A percentile compares a stretch with the other conserved stretches of the same genome.
Conservation (phyloP, 2,797 vertebrate species). For the Amazona ochrocephala region DNA sequence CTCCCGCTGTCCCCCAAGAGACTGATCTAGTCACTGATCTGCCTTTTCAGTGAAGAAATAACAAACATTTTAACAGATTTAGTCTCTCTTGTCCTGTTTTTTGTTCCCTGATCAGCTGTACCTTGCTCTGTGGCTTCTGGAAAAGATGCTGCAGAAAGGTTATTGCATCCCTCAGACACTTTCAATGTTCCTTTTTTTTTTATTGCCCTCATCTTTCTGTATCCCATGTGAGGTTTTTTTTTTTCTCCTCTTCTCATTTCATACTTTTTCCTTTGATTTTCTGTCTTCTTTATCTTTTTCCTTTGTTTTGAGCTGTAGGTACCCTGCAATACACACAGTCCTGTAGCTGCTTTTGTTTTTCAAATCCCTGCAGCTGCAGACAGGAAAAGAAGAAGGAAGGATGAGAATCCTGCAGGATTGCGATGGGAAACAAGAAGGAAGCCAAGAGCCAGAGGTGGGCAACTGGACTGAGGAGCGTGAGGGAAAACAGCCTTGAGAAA, state of each 20-base stretch:
- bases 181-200: not conserved
- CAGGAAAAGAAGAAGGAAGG: not conserved
- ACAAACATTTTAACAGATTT: not conserved
- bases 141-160: not conserved
- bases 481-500: not conserved
- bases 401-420: accelerated
- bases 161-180: not conserved
- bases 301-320: not conserved
- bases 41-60: not conserved
- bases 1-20: not conserved
- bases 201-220: not conserved
- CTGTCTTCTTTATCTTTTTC: not conserved
- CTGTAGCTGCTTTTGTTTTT: not conserved
- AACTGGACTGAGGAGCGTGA: accelerated
- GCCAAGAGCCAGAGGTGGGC: not conserved
- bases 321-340: not conserved
- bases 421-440: not conserved
- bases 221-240: not conserved
- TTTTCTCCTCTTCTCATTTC: not conserved
- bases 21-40: not conserved
- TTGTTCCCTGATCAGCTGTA: not conserved
- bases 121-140: not conserved
- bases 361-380: not conserved
- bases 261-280: not conserved
- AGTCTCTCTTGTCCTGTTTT: not conserved